Conservation (phyloP, 2,113 vertebrate species). For the Anser cygnoides region DNA sequence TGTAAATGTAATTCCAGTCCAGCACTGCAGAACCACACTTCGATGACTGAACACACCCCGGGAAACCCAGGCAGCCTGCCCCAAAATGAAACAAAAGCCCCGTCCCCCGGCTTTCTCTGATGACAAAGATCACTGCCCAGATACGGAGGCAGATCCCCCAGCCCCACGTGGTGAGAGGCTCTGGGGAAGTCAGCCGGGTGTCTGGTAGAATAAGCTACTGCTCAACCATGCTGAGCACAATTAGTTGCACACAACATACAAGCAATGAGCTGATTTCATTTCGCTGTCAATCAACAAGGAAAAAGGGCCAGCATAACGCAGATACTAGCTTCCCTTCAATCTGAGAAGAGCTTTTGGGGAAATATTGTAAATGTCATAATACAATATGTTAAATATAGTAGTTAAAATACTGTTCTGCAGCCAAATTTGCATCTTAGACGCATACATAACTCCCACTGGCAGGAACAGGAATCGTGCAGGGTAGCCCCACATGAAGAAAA, state of each 20-base stretch:
- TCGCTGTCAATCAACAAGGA: conserved; percentile 65
- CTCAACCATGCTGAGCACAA: conserved; percentile 61
- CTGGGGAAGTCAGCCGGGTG: conserved; percentile 17
- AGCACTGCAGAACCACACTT: not conserved
- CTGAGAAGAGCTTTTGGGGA: conserved; percentile 73
- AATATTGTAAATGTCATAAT: conserved; percentile 77
- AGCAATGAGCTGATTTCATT: conserved; percentile 68
- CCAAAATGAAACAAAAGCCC: not conserved
- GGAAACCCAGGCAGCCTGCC: not conserved
- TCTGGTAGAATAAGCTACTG: conserved; percentile 38
- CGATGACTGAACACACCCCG: not conserved
- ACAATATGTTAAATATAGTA: conserved; percentile 75
- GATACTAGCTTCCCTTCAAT: conserved; percentile 57
- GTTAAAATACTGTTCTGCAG: conserved; percentile 67
- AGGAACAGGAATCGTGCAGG: conserved; percentile 1
- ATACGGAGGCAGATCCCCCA: not conserved
- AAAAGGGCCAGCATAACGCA: conserved; percentile 68
- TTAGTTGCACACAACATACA: conserved; percentile 29
- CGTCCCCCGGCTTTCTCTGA: not conserved
- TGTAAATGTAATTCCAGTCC: not conserved
- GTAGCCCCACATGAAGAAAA: not conserved
- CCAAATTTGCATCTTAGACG: conserved; percentile 54
- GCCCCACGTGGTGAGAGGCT: not conserved
- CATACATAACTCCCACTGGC: conserved; percentile 45
- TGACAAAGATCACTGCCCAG: not conserved